Percentiles rank a stretch among this genome's conserved stretches.
phyloP scores from a whole-genome alignment of 2,888 invertebrate species.

The Drosophila trichaetosa region DNA sequence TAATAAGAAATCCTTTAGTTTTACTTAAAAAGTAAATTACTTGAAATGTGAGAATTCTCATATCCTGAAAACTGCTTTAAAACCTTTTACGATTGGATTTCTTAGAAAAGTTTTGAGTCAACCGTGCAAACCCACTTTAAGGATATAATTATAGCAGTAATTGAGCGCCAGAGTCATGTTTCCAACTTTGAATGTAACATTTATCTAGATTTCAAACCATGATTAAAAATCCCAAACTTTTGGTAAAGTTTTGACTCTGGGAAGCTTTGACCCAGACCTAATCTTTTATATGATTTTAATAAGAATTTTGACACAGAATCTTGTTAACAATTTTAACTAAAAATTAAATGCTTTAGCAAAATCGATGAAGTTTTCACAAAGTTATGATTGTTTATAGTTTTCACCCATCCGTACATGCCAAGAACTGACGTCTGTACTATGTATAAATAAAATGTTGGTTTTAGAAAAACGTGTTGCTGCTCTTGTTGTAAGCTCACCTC shows the following conservation, averaged over 20 bases:
- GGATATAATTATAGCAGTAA: neutral
- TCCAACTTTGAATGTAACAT: neutral
- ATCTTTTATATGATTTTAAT: neutral
- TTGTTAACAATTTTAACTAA: neutral
- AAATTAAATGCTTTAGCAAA: neutral
- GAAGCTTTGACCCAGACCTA: neutral
- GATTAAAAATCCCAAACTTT: neutral
- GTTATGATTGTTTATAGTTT: neutral
- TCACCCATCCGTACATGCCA: neutral
- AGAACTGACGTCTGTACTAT: neutral
- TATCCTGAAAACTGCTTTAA: neutral
- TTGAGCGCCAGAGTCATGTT: neutral
- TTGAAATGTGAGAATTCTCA: neutral
- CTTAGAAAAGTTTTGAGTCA: neutral
- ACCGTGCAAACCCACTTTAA: neutral
- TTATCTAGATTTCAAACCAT: neutral
- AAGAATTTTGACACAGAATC: neutral
- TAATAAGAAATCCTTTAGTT: neutral
- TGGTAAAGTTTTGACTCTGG: neutral
- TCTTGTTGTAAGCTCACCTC: neutral
- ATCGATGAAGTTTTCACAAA: neutral
- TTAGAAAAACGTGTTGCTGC: neutral
- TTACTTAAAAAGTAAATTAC: neutral
- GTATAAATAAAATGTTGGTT: conserved; percentile 13
- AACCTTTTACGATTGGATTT: neutral